Conservation (phyloP, 2,113 vertebrate genomes). For the Ursus arctos region DNA sequence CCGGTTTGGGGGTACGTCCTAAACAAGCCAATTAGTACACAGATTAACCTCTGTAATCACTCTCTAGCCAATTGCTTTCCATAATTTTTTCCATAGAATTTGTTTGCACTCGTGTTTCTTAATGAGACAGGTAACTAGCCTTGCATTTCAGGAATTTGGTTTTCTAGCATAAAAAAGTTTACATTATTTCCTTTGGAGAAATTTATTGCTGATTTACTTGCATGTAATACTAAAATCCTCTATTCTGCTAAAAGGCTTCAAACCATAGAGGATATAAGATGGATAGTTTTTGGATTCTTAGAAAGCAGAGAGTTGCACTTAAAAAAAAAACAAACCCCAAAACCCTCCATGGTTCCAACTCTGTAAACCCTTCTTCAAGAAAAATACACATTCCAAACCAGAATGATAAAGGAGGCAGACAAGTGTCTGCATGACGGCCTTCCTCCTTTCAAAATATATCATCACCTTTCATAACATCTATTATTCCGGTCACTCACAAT, state of each 20-base stretch:
- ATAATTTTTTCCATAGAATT: constrained; percentile 80
- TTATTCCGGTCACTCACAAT: not conserved
- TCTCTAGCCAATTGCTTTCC: constrained; percentile 83
- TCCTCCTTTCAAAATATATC: not conserved
- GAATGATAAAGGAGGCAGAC: not conserved
- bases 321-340: not conserved
- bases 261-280: not conserved
- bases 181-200: constrained; percentile 77
- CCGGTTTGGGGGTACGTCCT: constrained; percentile 75
- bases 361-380: not conserved
- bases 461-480: not conserved
- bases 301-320: not conserved
- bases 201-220: constrained; percentile 79
- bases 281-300: constrained; percentile 34
- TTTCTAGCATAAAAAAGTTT: constrained; percentile 77
- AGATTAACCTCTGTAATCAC: constrained; percentile 81
- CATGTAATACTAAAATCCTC: constrained; percentile 74
- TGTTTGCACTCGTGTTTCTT: constrained; percentile 74
- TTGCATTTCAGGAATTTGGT: constrained; percentile 80
- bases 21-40: constrained; percentile 83
- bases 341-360: not conserved
- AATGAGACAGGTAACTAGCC: constrained; percentile 85
- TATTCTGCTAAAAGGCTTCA: constrained; percentile 69
- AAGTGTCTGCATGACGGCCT: not conserved
- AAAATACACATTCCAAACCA: constrained; percentile 41